phyloP scores from a whole-genome alignment of 2,888 invertebrate genomes.

The Amphipyra berbera region DNA sequence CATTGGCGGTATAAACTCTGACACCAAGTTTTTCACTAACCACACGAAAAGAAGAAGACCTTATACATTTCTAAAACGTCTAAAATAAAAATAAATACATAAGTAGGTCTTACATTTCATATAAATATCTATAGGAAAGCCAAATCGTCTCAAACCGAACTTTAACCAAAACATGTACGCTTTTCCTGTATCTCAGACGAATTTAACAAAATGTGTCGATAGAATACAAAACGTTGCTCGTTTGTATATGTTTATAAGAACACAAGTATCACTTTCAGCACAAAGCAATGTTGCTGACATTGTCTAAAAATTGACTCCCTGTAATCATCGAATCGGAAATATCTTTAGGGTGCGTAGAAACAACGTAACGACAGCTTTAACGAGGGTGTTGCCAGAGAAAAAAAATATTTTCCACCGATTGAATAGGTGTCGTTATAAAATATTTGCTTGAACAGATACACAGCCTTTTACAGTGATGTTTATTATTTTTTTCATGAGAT shows the following conservation, averaged over 20 bases:
- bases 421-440: conserved; percentile 74
- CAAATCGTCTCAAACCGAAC: too few species aligned
- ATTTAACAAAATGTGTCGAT: conserved; percentile 13
- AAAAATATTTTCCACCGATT: conserved; percentile 65
- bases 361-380: conserved; percentile 67
- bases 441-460: conserved; percentile 61
- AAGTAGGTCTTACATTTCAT: too few species aligned
- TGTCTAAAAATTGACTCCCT: conserved; percentile 65
- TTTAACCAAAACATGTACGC: too few species aligned
- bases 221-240: conserved; percentile 17
- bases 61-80: too few species aligned
- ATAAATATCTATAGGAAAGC: too few species aligned
- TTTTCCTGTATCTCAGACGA: neutral
- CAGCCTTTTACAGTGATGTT: conserved; percentile 46
- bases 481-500: conserved; percentile 47
- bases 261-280: conserved; percentile 41
- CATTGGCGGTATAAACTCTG: too few species aligned
- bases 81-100: too few species aligned
- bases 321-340: conserved; percentile 65
- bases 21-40: too few species aligned
- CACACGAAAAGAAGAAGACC: too few species aligned
- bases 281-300: conserved; percentile 49
- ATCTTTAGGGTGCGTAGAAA: conserved; percentile 62
- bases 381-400: conserved; percentile 64
- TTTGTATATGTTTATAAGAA: conserved; percentile 26